These are phyloP conservation scores for Nannoperca obscura DNA, from an alignment of 2,797 vertebrate genomes.

Conservation along the genomic window DNA sequence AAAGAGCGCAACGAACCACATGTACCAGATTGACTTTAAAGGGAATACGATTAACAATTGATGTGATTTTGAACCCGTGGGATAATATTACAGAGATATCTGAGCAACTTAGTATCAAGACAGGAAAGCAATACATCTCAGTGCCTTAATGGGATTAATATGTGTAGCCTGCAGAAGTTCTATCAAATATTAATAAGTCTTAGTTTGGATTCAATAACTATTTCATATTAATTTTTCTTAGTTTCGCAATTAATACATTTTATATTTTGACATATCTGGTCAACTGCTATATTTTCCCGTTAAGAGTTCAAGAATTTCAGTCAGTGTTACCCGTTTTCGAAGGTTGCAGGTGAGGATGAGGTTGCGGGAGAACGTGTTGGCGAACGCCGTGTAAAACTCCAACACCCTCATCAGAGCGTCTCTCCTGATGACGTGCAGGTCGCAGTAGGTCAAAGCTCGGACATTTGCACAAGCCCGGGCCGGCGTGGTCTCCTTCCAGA, in stretches of 20 bases:
- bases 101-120: conserved; percentile 16
- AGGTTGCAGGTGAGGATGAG: conserved; percentile 97
- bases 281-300: background rate
- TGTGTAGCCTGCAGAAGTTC: conserved; percentile 8
- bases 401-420: conserved; percentile 95
- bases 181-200: conserved; percentile 41
- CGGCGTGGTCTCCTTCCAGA: conserved; percentile 95
- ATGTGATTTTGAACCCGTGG: conserved; percentile 35
- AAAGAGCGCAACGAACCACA: conserved; percentile 26
- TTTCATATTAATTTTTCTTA: too few relatives aligned
- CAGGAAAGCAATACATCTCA: conserved; percentile 16
- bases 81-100: conserved; percentile 19
- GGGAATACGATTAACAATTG: conserved; percentile 47
- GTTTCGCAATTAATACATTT: too few relatives aligned
- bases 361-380: conserved; percentile 95
- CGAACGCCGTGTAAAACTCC: conserved; percentile 97
- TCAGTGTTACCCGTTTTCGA: conserved; percentile 91
- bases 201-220: background rate
- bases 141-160: conserved; percentile 31
- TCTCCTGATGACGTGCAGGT: conserved; percentile 95
- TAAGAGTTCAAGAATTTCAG: background rate
- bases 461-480: conserved; percentile 96
- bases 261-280: too few relatives aligned
- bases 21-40: conserved; percentile 26
- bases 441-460: conserved; percentile 95